Evolutionary conservation across 2,888 invertebrate genomes (phyloP), one percentile per base, ranked within the genome.

Genomic region (Scotopteryx bipunctaria): DNA sequence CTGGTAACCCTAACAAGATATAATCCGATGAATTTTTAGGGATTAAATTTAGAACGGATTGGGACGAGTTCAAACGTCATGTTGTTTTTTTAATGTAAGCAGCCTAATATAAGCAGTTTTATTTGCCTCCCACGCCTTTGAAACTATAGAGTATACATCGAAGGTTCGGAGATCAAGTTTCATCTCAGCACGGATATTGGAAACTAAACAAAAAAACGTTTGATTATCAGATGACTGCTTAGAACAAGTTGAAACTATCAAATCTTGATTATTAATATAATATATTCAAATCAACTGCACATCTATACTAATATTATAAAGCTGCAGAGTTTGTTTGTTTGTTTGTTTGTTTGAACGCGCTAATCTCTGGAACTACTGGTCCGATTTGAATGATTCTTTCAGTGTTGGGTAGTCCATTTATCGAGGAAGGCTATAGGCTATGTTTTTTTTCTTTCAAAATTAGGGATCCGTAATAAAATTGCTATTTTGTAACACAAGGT

Each of bases 11-110:
- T 59, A 59, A 63, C 63, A 55, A 64, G 63, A 41, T 57, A 8
- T 80, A 81, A 83, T 71, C 81, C 66, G 81, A 81, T 82, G 79
- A 81, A 68, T 67, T 47, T 66, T 66, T 63, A 49, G 63, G 59
- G 55, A 57, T 52, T 54, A 49, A 56, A 43, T 47, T 43, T 17
- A 16, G 45, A 31, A 16, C 36, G 45, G 38, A 58, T 53, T 48
- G 45, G 32, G 33, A 31, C 41, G 14, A 25, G 25, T 38, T 32
- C 32, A 11, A 43, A 41, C 16, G 35, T 33, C 25, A 38, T 27
- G 4, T 29, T 29, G n/a, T 35, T 40, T 11, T 41, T 41, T 17
- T 9, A 32, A 25, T 15, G 35, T 13, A 14, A n/a, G n/a, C n/a
- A n/a, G 16, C 11, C n/a, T 29, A 29, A 21, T 9, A 42, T 17